phyloP scores from a whole-genome alignment of 2,113 vertebrate species.

The Edolisoma coerulescens region DNA sequence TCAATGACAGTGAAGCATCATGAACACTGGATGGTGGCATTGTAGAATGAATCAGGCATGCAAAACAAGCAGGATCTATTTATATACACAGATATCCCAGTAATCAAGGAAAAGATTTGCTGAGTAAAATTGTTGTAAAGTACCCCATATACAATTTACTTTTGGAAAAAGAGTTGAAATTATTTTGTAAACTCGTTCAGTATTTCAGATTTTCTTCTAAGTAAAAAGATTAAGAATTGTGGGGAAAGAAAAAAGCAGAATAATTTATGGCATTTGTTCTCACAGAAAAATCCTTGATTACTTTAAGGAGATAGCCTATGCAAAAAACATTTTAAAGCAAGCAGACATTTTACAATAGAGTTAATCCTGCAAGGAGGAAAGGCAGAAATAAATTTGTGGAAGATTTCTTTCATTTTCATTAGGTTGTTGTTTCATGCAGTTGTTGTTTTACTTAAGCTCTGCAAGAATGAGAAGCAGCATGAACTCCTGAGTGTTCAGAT shows the following conservation, averaged over 20 bases:
- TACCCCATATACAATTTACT: background rate
- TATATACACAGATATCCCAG: background rate
- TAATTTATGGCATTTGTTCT: background rate
- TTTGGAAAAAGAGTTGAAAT: background rate
- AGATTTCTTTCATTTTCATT: background rate
- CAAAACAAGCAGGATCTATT: background rate
- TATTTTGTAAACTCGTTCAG: background rate
- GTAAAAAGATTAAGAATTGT: background rate
- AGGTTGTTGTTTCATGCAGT: background rate
- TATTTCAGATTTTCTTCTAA: background rate
- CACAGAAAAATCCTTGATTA: constrained; percentile 4
- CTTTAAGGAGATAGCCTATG: background rate
- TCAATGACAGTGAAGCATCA: background rate
- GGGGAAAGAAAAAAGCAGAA: rapidly evolving
- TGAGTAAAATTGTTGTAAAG: background rate
- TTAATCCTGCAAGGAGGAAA: background rate
- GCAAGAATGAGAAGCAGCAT: background rate
- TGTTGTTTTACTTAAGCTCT: background rate
- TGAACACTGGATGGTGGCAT: constrained; percentile 33
- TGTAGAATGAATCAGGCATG: constrained; percentile 19
- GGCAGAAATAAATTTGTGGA: background rate
- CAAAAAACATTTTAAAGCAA: background rate
- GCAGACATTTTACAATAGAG: background rate
- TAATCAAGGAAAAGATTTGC: background rate
- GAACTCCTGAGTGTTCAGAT: background rate